Percentiles rank a stretch among this genome's conserved stretches.
phyloP scores from a whole-genome alignment of 1,140 invertebrate genomes.

The Bombus pascuorum region DNA sequence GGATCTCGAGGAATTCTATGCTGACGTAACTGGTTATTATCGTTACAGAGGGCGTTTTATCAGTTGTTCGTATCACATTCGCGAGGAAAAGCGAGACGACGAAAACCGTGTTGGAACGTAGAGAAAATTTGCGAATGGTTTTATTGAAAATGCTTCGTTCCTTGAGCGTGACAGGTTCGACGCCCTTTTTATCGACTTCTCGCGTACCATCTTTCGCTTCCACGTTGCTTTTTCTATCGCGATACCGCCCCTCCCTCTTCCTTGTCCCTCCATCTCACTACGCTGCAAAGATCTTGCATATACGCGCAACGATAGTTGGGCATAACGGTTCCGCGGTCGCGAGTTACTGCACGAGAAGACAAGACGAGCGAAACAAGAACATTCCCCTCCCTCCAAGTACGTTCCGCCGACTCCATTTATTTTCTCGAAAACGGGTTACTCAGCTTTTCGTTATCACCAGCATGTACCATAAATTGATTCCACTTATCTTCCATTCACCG shows the following conservation, averaged over 20 bases:
- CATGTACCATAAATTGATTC: background rate
- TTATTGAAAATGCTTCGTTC: no score
- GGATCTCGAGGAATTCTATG: background rate
- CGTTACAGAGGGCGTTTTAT: background rate
- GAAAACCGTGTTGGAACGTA: no score
- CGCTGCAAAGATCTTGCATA: conserved; percentile 22
- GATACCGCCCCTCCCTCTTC: background rate
- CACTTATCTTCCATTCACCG: background rate
- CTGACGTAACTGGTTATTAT: background rate
- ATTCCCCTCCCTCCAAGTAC: background rate
- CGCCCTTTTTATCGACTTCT: conserved; percentile 11
- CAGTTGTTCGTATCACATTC: background rate
- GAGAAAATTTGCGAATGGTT: background rate
- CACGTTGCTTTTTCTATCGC: conserved; percentile 23
- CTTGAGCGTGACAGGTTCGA: conserved; percentile 26
- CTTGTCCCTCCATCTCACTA: background rate
- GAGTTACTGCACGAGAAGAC: conserved; percentile 68
- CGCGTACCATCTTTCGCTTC: background rate
- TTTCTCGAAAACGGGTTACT: conserved; percentile 24
- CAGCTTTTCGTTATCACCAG: background rate
- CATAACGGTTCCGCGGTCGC: conserved; percentile 72
- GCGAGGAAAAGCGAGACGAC: background rate
- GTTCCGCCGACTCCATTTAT: background rate
- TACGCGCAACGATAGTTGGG: conserved; percentile 51
- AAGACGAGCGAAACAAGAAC: conserved; percentile 19